A percentile compares a stretch with the other conserved stretches of the same genome.
Evolutionary conservation across 2,888 invertebrate genomes (phyloP).

Genomic region (Agrotis exclamationis): DNA sequence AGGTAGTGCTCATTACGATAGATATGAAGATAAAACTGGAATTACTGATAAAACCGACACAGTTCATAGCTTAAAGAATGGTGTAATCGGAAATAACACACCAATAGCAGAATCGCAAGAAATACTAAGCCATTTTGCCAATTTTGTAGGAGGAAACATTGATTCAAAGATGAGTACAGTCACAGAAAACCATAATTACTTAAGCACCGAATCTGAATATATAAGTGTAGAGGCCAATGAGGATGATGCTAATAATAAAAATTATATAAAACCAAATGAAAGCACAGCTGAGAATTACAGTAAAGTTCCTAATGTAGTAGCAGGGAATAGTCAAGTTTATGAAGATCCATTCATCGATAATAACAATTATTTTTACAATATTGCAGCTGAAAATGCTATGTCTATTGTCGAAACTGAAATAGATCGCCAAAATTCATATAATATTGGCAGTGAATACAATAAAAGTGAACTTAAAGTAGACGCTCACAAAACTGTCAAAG

Average conservation of each 20-base stretch:
- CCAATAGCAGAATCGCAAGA: background rate
- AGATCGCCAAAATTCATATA: constrained; percentile 8
- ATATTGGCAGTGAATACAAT: background rate
- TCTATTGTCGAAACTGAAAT: constrained; percentile 11
- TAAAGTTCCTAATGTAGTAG: background rate
- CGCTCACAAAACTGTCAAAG: background rate
- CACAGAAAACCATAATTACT: background rate
- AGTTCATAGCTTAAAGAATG: background rate
- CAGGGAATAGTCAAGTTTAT: background rate
- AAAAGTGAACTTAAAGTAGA: background rate
- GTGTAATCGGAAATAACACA: background rate
- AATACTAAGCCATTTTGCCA: background rate
- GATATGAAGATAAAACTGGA: background rate
- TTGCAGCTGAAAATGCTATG: constrained; percentile 3
- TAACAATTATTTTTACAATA: constrained; percentile 9
- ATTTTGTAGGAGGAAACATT: background rate
- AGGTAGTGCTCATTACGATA: background rate
- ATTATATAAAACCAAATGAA: background rate
- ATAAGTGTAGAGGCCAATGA: background rate
- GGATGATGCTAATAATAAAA: background rate
- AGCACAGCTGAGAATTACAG: constrained; percentile 5
- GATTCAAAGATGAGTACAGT: background rate
- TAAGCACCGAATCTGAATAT: background rate
- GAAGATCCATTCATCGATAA: background rate
- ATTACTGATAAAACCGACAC: background rate